Conservation (phyloP, 1,140 invertebrate genomes). For the Melipona quadrifasciata region DNA sequence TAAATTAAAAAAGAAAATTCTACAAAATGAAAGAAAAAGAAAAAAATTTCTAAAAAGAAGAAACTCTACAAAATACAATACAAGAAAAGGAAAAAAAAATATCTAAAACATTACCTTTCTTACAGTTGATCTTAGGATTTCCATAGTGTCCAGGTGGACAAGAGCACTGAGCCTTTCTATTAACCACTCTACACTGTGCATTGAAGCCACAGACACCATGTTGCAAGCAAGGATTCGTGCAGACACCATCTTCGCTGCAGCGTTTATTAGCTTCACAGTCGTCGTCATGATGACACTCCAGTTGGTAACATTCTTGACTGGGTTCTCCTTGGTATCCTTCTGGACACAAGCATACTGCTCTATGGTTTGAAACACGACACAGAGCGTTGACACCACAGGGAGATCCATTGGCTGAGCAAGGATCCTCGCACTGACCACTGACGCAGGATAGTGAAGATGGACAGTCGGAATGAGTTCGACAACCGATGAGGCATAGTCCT, state of each 20-base stretch:
- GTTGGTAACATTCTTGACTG: conserved; percentile 87
- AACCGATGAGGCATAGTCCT: conserved; percentile 87
- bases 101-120: conserved; percentile 78
- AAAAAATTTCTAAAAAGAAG: background rate
- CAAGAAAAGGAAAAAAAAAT: background rate
- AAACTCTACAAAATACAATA: background rate
- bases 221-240: conserved; percentile 92
- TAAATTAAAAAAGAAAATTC: no score
- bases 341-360: conserved; percentile 92
- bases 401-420: conserved; percentile 85
- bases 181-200: conserved; percentile 91
- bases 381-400: conserved; percentile 89
- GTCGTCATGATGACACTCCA: conserved; percentile 88
- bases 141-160: conserved; percentile 93
- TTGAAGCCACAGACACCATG: conserved; percentile 90
- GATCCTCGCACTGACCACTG: conserved; percentile 89
- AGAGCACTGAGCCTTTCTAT: conserved; percentile 89
- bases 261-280: conserved; percentile 91
- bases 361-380: conserved; percentile 89
- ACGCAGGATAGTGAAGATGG: conserved; percentile 88
- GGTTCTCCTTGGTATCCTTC: conserved; percentile 92
- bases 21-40: no score
- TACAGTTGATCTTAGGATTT: conserved; percentile 91
- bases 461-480: conserved; percentile 91
- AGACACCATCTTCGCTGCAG: conserved; percentile 88